Evolutionary conservation across 2,113 vertebrate genomes (phyloP).

Genomic region (Istiophorus platypterus): DNA sequence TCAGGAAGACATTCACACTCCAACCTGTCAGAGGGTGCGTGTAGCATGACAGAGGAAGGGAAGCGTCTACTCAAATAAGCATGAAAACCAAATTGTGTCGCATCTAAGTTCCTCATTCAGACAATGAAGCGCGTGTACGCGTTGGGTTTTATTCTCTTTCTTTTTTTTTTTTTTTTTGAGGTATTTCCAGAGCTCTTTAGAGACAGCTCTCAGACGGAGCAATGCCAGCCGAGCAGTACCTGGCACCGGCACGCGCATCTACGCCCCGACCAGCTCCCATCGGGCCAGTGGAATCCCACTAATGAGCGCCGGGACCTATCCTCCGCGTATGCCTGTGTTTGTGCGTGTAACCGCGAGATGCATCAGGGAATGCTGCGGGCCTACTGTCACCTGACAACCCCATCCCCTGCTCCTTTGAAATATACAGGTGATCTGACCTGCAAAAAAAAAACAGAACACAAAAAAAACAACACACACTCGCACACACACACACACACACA

Average conservation of each 20-base stretch:
- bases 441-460: no score
- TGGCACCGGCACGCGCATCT: slow-evolving; percentile 63
- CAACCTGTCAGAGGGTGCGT: slow-evolving; percentile 17
- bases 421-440: slow-evolving; percentile 18
- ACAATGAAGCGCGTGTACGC: slow-evolving; percentile 1
- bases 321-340: slow-evolving; percentile 21
- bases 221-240: slow-evolving; percentile 48
- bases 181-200: slow-evolving; percentile 58
- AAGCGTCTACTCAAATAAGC: slow-evolving; percentile 46
- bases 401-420: slow-evolving; percentile 22
- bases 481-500: no score
- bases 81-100: slow-evolving; percentile 40
- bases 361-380: slow-evolving; percentile 23
- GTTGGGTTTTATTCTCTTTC: no score
- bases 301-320: slow-evolving; percentile 71
- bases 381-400: slow-evolving; percentile 52
- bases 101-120: slow-evolving; percentile 31
- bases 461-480: no score
- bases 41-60: slow-evolving; percentile 33
- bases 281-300: slow-evolving; percentile 65
- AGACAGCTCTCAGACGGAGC: slow-evolving; percentile 54
- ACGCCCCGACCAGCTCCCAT: slow-evolving; percentile 50
- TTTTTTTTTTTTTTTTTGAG: no score
- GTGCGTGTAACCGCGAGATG: slow-evolving; percentile 28
- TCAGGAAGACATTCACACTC: neutral